phyloP scores from a whole-genome alignment of 2,113 vertebrate genomes.

The Pomatostomus ruficeps region DNA sequence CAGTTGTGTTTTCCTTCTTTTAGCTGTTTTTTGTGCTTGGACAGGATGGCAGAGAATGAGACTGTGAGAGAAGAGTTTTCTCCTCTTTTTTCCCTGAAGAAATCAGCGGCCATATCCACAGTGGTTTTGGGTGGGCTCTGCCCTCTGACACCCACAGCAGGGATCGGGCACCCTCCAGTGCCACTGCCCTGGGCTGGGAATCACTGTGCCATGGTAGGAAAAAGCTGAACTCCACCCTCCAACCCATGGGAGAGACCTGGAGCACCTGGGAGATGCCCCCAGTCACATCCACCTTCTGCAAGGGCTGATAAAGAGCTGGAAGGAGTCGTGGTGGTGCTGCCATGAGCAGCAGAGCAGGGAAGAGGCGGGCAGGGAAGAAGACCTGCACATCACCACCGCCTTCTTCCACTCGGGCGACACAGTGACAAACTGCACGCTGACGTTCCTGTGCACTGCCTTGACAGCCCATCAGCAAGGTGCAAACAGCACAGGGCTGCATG shows the following conservation, averaged over 20 bases:
- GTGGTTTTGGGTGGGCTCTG: background rate
- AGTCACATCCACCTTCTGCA: background rate
- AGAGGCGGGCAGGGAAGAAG: background rate
- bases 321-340: background rate
- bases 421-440: background rate
- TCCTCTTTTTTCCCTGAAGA: background rate
- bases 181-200: background rate
- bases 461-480: constrained; percentile 39
- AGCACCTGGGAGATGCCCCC: background rate
- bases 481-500: background rate
- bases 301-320: background rate
- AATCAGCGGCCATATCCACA: background rate
- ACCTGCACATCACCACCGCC: background rate
- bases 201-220: fast-evolving
- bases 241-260: background rate
- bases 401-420: background rate
- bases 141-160: background rate
- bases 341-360: background rate
- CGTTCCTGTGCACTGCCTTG: background rate
- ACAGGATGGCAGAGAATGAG: background rate
- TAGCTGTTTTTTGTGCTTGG: background rate
- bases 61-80: background rate
- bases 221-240: background rate
- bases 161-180: background rate
- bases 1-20: background rate